These are phyloP conservation scores for Oscheius onirici DNA, from an alignment of 2,888 invertebrate genomes.

Conservation along the genomic window DNA sequence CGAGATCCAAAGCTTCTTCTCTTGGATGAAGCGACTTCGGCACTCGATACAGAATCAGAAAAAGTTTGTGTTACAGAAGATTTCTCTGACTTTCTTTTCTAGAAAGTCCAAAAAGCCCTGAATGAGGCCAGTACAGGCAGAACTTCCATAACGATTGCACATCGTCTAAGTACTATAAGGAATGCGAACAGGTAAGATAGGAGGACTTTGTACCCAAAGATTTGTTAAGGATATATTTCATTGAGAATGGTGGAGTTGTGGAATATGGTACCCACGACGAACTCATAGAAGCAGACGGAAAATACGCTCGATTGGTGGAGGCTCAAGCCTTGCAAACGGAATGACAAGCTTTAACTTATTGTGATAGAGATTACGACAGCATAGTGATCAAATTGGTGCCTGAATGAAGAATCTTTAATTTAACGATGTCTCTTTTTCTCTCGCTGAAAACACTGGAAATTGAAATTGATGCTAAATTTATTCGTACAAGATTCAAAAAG, in stretches of 20 bases:
- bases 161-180: constrained; percentile 36
- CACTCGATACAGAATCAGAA: constrained; percentile 52
- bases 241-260: constrained; percentile 47
- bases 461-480: too few species aligned
- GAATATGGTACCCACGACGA: constrained; percentile 58
- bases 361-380: too few species aligned
- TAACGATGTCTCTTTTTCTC: too few species aligned
- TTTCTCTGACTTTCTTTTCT: neutral
- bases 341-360: neutral
- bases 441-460: too few species aligned
- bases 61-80: constrained; percentile 17
- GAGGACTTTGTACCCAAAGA: too few species aligned
- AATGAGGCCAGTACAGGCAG: constrained; percentile 43
- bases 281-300: constrained; percentile 47
- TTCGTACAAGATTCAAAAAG: too few species aligned
- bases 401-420: too few species aligned
- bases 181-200: constrained; percentile 26
- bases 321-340: constrained; percentile 34
- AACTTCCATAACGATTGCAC: constrained; percentile 52
- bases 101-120: constrained; percentile 48
- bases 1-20: constrained; percentile 47
- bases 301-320: constrained; percentile 49
- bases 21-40: constrained; percentile 56
- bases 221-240: constrained; percentile 47
- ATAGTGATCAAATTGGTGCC: too few species aligned